These are phyloP conservation scores for Argentina silus DNA, from an alignment of 2,797 vertebrate species.

Conservation along the genomic window DNA sequence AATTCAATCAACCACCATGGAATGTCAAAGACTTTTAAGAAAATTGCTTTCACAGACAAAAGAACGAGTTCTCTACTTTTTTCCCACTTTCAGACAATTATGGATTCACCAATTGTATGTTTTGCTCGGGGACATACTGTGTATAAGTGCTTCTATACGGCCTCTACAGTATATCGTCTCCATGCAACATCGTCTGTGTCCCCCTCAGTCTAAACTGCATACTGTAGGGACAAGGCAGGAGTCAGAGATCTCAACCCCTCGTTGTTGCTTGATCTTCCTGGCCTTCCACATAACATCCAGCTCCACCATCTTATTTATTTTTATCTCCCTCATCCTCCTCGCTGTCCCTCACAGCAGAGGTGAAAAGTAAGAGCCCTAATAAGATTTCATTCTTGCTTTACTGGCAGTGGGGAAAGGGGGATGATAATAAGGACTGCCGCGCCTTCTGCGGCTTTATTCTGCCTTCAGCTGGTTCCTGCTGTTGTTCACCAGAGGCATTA, in stretches of 20 bases:
- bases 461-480: slow-evolving; percentile 7
- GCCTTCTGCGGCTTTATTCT: background rate
- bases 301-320: too few relatives aligned
- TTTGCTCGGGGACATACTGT: background rate
- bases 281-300: too few relatives aligned
- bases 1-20: too few relatives aligned
- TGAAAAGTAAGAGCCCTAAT: slow-evolving; percentile 35
- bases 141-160: background rate
- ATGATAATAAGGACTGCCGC: slow-evolving; percentile 23
- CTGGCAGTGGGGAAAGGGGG: slow-evolving; percentile 9
- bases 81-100: too few relatives aligned
- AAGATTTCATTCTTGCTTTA: slow-evolving; percentile 30
- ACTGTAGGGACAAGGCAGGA: too few relatives aligned
- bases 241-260: background rate
- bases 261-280: background rate
- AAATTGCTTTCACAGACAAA: too few relatives aligned
- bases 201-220: too few relatives aligned
- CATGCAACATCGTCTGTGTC: too few relatives aligned
- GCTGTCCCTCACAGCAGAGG: slow-evolving; percentile 12
- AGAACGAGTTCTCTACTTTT: too few relatives aligned
- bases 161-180: too few relatives aligned
- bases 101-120: background rate
- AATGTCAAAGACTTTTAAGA: too few relatives aligned
- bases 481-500: slow-evolving; percentile 17
- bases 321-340: background rate